These are phyloP conservation scores for Melieria omissa DNA, from an alignment of 2,888 invertebrate species.

Conservation along the genomic window DNA sequence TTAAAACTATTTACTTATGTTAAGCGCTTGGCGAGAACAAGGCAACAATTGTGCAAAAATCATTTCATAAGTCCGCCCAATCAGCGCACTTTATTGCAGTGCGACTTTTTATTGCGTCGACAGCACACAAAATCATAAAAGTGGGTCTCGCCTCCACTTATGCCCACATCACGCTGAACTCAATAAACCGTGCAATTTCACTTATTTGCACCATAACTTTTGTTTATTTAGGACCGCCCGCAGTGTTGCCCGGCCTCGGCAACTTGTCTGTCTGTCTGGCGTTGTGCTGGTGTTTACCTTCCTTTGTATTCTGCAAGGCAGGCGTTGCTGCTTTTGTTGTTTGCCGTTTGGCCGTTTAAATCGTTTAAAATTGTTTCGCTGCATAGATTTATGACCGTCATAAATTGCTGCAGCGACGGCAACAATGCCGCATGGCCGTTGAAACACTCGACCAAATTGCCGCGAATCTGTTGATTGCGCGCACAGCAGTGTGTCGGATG, in stretches of 20 bases:
- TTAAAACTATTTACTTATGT: too few species aligned
- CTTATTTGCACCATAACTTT: conserved; percentile 35
- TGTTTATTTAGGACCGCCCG: conserved; percentile 19
- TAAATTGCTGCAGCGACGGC: conserved; percentile 56
- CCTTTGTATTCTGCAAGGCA: neutral
- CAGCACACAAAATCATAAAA: neutral
- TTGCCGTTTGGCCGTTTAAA: conserved; percentile 19
- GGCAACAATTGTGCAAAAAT: too few species aligned
- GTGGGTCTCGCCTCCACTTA: neutral
- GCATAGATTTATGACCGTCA: conserved; percentile 59
- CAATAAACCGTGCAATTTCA: conserved; percentile 17
- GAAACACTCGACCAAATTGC: conserved; percentile 30
- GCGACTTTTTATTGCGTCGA: too few species aligned
- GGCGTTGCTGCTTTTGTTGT: neutral
- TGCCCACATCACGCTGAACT: neutral
- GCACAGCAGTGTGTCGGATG: neutral
- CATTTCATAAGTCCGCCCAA: too few species aligned
- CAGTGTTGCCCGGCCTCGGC: neutral
- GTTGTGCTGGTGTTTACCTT: neutral
- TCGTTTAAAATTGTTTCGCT: conserved; percentile 39
- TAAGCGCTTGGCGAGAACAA: too few species aligned
- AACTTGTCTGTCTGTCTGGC: neutral
- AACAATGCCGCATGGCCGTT: conserved; percentile 25
- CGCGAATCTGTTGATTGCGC: conserved; percentile 20
- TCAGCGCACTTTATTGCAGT: too few species aligned